A percentile compares a stretch with the other conserved stretches of the same genome.
Conservation (phyloP, 2,797 vertebrate genomes). For the Thamnophis elegans region DNA sequence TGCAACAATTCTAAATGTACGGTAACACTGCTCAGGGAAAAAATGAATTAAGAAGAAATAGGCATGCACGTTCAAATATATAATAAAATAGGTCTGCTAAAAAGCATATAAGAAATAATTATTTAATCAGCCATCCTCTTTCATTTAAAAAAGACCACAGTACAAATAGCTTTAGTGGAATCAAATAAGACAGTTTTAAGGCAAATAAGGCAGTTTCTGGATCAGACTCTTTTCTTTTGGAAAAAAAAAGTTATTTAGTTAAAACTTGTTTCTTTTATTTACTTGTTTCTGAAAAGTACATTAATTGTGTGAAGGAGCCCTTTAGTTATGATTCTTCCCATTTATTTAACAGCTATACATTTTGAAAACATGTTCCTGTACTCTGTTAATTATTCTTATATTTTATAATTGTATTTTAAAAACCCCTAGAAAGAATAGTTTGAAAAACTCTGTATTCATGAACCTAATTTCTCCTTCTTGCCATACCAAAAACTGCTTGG, state of each 20-base stretch:
- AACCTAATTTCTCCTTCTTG: slow-evolving; percentile 28
- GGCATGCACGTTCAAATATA: background rate
- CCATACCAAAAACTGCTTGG: slow-evolving; percentile 41
- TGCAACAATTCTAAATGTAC: background rate
- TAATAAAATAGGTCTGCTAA: background rate
- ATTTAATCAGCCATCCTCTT: background rate
- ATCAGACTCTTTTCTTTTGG: slow-evolving; percentile 3
- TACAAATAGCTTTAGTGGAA: background rate
- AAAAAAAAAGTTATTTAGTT: slow-evolving; percentile 21
- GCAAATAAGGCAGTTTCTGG: background rate
- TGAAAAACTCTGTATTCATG: slow-evolving; percentile 39
- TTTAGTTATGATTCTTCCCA: slow-evolving; percentile 44
- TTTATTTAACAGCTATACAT: slow-evolving; percentile 46
- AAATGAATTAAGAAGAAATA: background rate
- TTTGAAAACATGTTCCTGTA: slow-evolving; percentile 37
- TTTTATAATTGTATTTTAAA: slow-evolving; percentile 45
- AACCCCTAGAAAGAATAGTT: slow-evolving; percentile 43
- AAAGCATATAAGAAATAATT: background rate
- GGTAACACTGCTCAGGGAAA: background rate
- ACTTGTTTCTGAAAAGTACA: slow-evolving; percentile 45
- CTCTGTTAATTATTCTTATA: slow-evolving; percentile 36
- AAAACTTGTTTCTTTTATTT: background rate
- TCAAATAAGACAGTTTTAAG: slow-evolving; percentile 17
- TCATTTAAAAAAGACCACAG: slow-evolving; percentile 5
- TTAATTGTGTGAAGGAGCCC: slow-evolving; percentile 33